Conservation (phyloP, 64 coral and sea anemone genomes). For the Dendrophyllia cribrosa region DNA sequence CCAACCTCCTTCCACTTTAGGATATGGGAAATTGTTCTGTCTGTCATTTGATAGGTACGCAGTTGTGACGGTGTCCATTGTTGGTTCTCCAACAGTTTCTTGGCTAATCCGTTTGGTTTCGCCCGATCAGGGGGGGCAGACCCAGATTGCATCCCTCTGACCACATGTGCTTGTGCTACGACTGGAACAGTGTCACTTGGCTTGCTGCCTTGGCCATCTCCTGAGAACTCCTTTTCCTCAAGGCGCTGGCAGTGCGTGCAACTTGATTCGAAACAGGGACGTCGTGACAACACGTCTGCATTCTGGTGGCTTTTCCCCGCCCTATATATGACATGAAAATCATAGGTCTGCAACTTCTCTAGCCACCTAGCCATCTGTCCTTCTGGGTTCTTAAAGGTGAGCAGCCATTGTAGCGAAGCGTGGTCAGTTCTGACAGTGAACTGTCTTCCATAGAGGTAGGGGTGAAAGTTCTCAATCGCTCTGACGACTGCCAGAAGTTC, state of each 20-base stretch:
- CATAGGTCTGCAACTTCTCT: slow-evolving; percentile 17
- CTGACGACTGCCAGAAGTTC: slow-evolving; percentile 48
- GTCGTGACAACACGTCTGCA: slow-evolving; percentile 9
- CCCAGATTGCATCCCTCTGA: neutral
- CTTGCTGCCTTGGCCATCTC: neutral
- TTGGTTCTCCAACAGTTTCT: neutral
- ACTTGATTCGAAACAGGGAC: neutral
- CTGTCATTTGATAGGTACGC: neutral
- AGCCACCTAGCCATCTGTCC: slow-evolving; percentile 49
- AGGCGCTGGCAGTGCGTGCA: slow-evolving; percentile 36
- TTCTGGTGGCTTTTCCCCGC: slow-evolving; percentile 14
- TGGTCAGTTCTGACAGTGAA: slow-evolving; percentile 31
- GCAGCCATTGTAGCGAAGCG: slow-evolving; percentile 24
- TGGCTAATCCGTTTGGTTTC: too few relatives aligned
- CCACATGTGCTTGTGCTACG: neutral
- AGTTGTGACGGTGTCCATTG: neutral
- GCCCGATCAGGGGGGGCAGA: neutral
- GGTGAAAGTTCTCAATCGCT: slow-evolving; percentile 33
- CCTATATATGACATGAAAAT: slow-evolving; percentile 11
- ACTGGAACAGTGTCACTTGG: neutral
- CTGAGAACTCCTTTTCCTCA: neutral
- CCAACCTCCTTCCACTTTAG: neutral
- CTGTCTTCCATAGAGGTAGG: slow-evolving; percentile 33
- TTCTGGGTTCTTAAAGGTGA: slow-evolving; percentile 28
- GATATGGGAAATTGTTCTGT: neutral